phyloP scores from a whole-genome alignment of 2,888 invertebrate genomes.

The Tetropium fuscum region DNA sequence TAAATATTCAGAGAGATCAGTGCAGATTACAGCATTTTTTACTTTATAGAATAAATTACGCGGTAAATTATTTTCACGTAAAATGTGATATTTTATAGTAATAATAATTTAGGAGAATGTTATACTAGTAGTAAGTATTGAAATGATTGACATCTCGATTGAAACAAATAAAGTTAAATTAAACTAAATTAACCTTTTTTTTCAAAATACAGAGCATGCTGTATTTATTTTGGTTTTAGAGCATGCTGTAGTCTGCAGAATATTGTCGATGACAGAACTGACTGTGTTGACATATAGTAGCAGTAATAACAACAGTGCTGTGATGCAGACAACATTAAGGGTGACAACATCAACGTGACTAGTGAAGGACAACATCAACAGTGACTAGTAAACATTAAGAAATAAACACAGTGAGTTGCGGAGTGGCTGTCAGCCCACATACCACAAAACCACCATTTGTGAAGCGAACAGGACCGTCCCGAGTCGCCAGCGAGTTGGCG shows the following conservation, averaged over 20 bases:
- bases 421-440: constrained; percentile 61
- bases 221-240: too few relatives aligned
- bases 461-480: constrained; percentile 64
- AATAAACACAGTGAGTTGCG: constrained; percentile 54
- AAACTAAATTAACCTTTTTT: too few relatives aligned
- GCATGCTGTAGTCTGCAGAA: constrained; percentile 22
- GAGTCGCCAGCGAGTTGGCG: constrained; percentile 66
- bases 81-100: too few relatives aligned
- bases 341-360: constrained; percentile 62
- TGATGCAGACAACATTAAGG: constrained; percentile 62
- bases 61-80: too few relatives aligned
- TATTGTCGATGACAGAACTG: not conserved
- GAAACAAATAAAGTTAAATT: too few relatives aligned
- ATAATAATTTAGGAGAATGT: too few relatives aligned
- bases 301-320: constrained; percentile 51
- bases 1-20: constrained; percentile 7
- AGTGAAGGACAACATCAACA: constrained; percentile 51
- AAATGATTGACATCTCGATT: too few relatives aligned
- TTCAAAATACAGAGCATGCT: too few relatives aligned
- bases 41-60: not conserved
- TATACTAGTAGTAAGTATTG: too few relatives aligned
- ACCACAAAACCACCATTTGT: constrained; percentile 67
- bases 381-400: constrained; percentile 37
- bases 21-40: constrained; percentile 21
- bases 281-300: constrained; percentile 22